phyloP scores from a whole-genome alignment of 2,797 vertebrate species.

The Psittacula echo region DNA sequence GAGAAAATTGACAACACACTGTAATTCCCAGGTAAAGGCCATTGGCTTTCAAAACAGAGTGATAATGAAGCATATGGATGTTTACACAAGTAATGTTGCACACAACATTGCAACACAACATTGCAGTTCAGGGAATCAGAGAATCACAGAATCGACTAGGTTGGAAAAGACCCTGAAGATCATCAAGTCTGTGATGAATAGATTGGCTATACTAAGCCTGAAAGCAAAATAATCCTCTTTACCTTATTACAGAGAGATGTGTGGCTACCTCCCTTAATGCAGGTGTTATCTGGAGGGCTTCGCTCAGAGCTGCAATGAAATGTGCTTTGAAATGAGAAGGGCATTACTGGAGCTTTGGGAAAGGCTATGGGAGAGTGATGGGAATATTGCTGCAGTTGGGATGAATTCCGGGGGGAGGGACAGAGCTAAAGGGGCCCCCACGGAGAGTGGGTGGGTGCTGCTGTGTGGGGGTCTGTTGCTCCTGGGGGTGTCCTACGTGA shows the following conservation, averaged over 20 bases:
- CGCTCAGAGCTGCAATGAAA: neutral
- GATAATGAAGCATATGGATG: neutral
- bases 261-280: neutral
- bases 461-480: rapidly evolving
- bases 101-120: neutral
- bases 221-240: neutral
- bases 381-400: neutral
- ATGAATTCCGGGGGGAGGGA: neutral
- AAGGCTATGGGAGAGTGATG: neutral
- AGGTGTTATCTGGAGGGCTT: rapidly evolving
- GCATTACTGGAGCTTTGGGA: neutral
- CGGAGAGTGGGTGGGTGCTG: neutral
- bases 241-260: neutral
- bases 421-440: neutral
- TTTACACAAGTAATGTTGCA: neutral
- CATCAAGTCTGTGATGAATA: neutral
- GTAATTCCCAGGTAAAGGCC: neutral
- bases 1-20: neutral
- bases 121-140: neutral
- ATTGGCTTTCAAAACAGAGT: neutral
- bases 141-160: neutral
- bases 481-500: neutral
- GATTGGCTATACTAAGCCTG: neutral
- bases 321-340: neutral
- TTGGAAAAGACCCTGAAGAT: neutral